A percentile compares a stretch with the other conserved stretches of the same genome.
Evolutionary conservation across 1,140 invertebrate species (phyloP).

Genomic region (Nomia melanderi): DNA sequence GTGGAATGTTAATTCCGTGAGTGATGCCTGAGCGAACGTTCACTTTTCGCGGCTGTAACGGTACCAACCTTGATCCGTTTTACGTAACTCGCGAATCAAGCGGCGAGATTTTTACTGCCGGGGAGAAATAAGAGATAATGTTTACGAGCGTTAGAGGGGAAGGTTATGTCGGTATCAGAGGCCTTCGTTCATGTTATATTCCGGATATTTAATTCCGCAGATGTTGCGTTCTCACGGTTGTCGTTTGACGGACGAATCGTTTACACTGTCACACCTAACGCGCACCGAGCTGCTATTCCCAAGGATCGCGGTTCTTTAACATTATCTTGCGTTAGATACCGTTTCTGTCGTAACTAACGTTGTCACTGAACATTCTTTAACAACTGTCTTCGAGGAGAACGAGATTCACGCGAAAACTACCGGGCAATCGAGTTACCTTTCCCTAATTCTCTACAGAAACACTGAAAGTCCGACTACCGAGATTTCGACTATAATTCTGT

Average conservation of each 20-base stretch:
- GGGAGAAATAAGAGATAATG: too few species aligned
- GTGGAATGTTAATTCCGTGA: background rate
- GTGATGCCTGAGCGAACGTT: background rate
- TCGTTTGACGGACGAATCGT: background rate
- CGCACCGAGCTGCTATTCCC: background rate
- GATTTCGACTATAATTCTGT: too few species aligned
- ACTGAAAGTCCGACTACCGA: too few species aligned
- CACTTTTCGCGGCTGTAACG: background rate
- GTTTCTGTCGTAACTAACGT: too few species aligned
- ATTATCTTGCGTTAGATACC: too few species aligned
- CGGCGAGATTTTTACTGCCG: background rate
- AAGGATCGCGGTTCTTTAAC: too few species aligned
- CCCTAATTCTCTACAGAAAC: too few species aligned
- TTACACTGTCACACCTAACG: background rate
- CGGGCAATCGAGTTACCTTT: too few species aligned
- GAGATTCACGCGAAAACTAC: too few species aligned
- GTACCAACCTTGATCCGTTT: background rate
- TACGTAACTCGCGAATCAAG: background rate
- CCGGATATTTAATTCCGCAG: slow-evolving; percentile 40
- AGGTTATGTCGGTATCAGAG: background rate
- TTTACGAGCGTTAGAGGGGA: background rate
- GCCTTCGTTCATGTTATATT: background rate
- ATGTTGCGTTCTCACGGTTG: slow-evolving; percentile 3
- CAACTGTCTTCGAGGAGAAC: too few species aligned
- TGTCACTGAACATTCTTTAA: too few species aligned